phyloP scores from a whole-genome alignment of 2,113 vertebrate genomes.

The Platanista minor region DNA sequence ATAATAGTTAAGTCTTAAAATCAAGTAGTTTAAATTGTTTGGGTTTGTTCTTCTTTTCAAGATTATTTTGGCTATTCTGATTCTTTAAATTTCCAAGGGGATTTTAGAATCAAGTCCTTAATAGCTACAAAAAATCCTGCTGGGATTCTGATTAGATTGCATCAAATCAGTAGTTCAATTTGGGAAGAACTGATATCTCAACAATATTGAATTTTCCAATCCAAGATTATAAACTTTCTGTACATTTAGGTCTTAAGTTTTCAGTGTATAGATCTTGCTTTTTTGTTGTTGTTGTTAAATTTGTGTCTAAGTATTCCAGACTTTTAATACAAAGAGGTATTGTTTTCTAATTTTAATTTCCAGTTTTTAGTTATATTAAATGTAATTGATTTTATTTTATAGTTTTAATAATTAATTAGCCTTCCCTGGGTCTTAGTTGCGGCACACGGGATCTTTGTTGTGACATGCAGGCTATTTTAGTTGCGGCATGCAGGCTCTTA shows the following conservation, averaged over 20 bases:
- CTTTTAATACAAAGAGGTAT: background rate
- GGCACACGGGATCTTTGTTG: too few relatives aligned
- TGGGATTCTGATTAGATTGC: background rate
- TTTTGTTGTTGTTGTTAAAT: background rate
- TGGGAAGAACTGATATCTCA: background rate
- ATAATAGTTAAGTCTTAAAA: background rate
- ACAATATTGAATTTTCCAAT: background rate
- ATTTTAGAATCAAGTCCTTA: background rate
- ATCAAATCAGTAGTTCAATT: background rate
- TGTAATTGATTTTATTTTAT: background rate
- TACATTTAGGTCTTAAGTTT: background rate
- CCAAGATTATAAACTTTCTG: background rate
- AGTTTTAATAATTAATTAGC: too few relatives aligned
- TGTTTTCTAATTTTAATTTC: background rate
- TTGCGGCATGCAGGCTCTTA: too few relatives aligned
- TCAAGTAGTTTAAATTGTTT: background rate
- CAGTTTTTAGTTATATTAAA: background rate
- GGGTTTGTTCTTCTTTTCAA: background rate
- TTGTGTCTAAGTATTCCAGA: background rate
- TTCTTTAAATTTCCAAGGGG: background rate
- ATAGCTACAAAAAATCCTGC: background rate
- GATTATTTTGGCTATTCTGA: background rate
- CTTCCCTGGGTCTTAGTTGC: too few relatives aligned
- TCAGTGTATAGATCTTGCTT: background rate
- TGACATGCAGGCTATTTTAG: too few relatives aligned